Evolutionary conservation across 2,888 invertebrate species (phyloP), one percentile per base, ranked within the genome.

Genomic region (Caradrina kadenii): DNA sequence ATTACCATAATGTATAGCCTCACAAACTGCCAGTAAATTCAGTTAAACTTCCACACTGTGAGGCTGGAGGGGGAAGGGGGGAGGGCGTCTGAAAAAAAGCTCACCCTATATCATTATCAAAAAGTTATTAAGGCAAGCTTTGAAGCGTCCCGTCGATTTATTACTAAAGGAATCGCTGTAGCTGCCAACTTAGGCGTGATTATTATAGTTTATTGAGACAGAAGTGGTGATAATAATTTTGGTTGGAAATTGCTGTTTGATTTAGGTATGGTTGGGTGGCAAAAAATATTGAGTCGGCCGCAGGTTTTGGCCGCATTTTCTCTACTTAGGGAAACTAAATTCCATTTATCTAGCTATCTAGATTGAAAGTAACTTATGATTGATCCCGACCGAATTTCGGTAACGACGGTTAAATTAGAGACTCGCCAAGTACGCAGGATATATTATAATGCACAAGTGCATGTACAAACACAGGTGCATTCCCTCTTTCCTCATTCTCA

Each of bases 101-200:
- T 79, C 73, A 70, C 80, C 74, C 83, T 89, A 86, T 83, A 88
- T 91, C 88, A 91, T 91, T 91, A 91, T 89, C 88, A 88, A 89
- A 90, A 88, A 87, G 87, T 91, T 90, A 89, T 90, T 88, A 90
- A 88, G 80, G 76, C 73, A 74, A 72, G 80, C 73, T 76, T 76
- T 74, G 76, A 80, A 75, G 80, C 81, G 79, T 82, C 79, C 64
- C 65, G 63, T 58, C 83, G 83, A 89, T 90, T 86, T 88, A 88
- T 89, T 67, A 42, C 73, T 35, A 62, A 61, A 65, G 45, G 67
- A 77, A 74, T 70, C 69, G 64, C 60, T 73, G 48, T 55, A 56
- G 71, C 52, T 60, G 73, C 76, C 80, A 81, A 81, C 58, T 72
- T 71, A 69, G 39, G 58, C 70, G 56, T 70, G 70, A 71, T 83